Base-by-base conservation (phyloP, 2,797 vertebrate genomes). In the Podarcis lilfordi region DNA sequence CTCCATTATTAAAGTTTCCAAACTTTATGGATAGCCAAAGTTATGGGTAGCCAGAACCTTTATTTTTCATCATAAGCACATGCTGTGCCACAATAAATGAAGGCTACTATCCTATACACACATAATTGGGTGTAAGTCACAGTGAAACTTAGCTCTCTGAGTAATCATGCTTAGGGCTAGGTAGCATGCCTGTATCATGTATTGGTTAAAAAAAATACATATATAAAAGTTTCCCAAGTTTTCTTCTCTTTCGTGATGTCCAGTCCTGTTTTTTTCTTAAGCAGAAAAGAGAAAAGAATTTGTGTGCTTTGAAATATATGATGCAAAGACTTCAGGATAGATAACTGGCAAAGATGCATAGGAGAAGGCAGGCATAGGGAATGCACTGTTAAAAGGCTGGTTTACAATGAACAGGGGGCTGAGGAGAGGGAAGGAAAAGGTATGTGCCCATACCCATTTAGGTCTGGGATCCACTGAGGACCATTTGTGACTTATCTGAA, bases 71-170 rank as follows among this genome's bases (percentile, higher is more conserved):
- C 82, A 94, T 80, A 92, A 94, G 86, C 89, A 90, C 81, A 80
- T 80, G 89, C 25, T 29, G 37, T 91, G 91, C 86, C 85, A 85
- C 92, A 91, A 95, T 93, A 95, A 96, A 95, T 96, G 91, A 92
- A 82, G 84, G 50, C 45, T 19, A 27, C 3, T 15, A 15, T 55
- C 43, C 45, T 50, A 64, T 27, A 5, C 40, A 45, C 23, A 43
- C 37, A 43, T 25, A 13, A 32, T 37, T 59, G 32, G 10, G 55
- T 74, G 8, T 80, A 59, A 79, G 11, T 23, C 15, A 7, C 35
- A 29, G 23, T 64, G 10, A 64, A 21, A 37, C 23, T 40, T 17
- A 64, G 17, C 55, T 35, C 15, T 61, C 15, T 61, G 32, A 75
- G 13, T 72, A 55, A 55, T 32, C 2, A 75, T 74, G n/a, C 19